Base-by-base conservation (phyloP, 2,797 vertebrate genomes). In the Ctenopoma kingsleyae region DNA sequence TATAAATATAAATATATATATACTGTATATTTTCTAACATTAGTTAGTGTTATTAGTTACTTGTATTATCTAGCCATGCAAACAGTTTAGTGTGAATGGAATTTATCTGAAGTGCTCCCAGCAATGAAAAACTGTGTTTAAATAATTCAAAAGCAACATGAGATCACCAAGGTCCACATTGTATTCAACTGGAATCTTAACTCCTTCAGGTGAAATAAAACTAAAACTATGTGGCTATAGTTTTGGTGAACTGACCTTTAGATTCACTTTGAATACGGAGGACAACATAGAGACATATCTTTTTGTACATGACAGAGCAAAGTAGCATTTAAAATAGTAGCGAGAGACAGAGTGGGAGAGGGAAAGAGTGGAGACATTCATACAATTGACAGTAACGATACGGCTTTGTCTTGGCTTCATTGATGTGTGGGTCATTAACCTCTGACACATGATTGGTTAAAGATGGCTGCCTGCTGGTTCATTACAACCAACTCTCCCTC, bases 401-500 rank as follows among this genome's bases (percentile, higher is more conserved):
- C 7, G 32, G 41, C 57, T 78, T 80, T 20, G 43, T 61, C 80
- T 74, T 51, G 69, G 66, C 74, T 90, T 63, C 66, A 64, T 44
- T 80, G 76, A 54, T 82, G 81, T 74, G 58, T 43, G 62, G 49
- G 66, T 79, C 59, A 76, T 85, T 90, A 88, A 88, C 86, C 83
- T 78, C 81, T 85, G 82, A 85, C 86, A 86, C 66, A 61, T 87
- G 85, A 91, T 87, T 90, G 86, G 82, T 90, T 89, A 87, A 90
- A 90, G 80, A 86, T 90, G 89, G 60, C 61, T 13, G 60, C 54
- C 68, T 55, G 67, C 74, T 38, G 56, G 41, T 84, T 68, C 16
- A 16, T 67, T 76, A 74, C 30, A 59, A 52, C 48, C 66, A 74
- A 57, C 82, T 62, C 40, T 56, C 40, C 64, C 32, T 46, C 78